A percentile compares a stretch with the other conserved stretches of the same genome.
Evolutionary conservation across 2,113 vertebrate genomes (phyloP).

Genomic region (Drymodes brunneopygia): DNA sequence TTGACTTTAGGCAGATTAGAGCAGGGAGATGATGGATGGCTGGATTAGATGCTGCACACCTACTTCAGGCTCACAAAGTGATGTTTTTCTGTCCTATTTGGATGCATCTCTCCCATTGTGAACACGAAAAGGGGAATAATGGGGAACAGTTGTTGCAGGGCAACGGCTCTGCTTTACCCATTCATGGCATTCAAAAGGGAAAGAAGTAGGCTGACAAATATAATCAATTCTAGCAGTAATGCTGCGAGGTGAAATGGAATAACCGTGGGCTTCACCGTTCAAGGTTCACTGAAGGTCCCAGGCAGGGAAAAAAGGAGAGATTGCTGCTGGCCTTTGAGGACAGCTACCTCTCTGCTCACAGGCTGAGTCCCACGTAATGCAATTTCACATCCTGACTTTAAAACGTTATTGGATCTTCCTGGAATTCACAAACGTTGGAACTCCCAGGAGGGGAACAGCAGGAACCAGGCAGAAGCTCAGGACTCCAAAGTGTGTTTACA

Average conservation of each 20-base stretch:
- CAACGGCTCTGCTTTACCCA: not conserved
- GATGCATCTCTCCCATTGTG: not conserved
- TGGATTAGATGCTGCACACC: slow-evolving; percentile 5
- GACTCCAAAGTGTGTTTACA: not conserved
- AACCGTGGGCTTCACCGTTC: not conserved
- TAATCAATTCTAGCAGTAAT: slow-evolving; percentile 31
- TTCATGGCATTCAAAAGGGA: not conserved
- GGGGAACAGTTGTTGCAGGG: not conserved
- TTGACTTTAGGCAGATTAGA: slow-evolving; percentile 15
- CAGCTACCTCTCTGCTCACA: not conserved
- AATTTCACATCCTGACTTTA: slow-evolving; percentile 45
- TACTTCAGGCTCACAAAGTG: not conserved
- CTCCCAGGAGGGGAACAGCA: not conserved
- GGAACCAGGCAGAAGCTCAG: not conserved
- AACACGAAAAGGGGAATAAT: not conserved
- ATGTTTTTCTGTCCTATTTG: not conserved
- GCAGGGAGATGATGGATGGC: slow-evolving; percentile 10
- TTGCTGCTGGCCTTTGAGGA: slow-evolving; percentile 9
- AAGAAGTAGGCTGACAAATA: not conserved
- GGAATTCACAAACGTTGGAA: not conserved
- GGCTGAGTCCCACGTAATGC: slow-evolving; percentile 28
- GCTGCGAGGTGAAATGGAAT: slow-evolving; percentile 42
- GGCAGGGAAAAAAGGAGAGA: not conserved
- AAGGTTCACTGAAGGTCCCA: slow-evolving; percentile 15
- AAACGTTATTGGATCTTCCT: slow-evolving; percentile 20